phyloP scores from a whole-genome alignment of 2,797 vertebrate genomes.

The Mormyrops boulengeri region DNA sequence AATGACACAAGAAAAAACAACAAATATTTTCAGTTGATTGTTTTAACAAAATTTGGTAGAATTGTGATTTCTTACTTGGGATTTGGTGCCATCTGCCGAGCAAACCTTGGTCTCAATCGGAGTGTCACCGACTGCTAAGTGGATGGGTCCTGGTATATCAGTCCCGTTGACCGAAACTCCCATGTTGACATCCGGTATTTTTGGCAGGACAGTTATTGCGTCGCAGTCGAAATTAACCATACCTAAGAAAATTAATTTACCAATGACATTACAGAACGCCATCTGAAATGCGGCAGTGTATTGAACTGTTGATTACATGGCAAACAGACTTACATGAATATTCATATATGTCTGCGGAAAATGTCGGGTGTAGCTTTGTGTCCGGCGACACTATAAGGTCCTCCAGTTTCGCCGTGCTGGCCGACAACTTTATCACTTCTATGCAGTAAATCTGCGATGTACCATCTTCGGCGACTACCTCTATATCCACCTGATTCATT shows the following conservation, averaged over 20 bases:
- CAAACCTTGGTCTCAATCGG: conserved; percentile 45
- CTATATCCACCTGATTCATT: conserved; percentile 47
- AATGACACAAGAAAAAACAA: neutral
- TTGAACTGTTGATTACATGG: neutral
- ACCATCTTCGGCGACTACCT: conserved; percentile 60
- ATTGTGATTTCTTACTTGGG: conserved; percentile 44
- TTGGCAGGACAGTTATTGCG: conserved; percentile 36
- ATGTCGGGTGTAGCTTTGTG: conserved; percentile 42
- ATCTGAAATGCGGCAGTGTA: neutral
- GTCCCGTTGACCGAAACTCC: conserved; percentile 44
- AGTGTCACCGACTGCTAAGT: conserved; percentile 48
- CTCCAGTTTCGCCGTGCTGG: conserved; percentile 45
- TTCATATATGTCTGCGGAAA: conserved; percentile 39
- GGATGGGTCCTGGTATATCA: conserved; percentile 25
- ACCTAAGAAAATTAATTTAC: conserved; percentile 28
- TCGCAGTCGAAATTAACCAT: conserved; percentile 41
- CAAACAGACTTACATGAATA: conserved; percentile 49
- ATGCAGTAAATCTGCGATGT: conserved; percentile 52
- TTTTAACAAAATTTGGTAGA: neutral
- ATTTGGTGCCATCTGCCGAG: conserved; percentile 63
- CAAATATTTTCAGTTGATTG: neutral
- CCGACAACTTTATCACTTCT: conserved; percentile 50
- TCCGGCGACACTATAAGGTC: conserved; percentile 42
- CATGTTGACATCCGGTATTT: conserved; percentile 48
- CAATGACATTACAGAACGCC: neutral